Evolutionary conservation across 2,113 vertebrate species (phyloP), one percentile per base, ranked within the genome.

Genomic region (Xyliphius kryptos): DNA sequence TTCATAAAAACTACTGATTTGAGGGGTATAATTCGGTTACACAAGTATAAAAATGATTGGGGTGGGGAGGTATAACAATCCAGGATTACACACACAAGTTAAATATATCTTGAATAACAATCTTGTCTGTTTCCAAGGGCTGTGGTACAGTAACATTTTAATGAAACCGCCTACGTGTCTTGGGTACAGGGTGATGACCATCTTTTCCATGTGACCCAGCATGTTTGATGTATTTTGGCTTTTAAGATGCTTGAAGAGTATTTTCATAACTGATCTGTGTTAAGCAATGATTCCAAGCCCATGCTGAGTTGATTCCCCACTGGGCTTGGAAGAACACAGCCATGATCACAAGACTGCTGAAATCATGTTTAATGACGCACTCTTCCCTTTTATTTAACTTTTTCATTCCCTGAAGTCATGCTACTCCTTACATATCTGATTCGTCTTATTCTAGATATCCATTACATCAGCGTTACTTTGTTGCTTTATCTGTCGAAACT

Each of bases 131-230:
- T 14, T 9, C 40, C 19, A 55, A 15, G 26, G 13, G 37, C 47
- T 58, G 59, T 10, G 26, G 49, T 2, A 13, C 21, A 16, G n/a
- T 72, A 55, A 73, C 36, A 14, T 63, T 65, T 66, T 51, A 21
- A 65, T 74, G 73, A 74, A 69, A 48, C 46, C 62, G 53, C 51
- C 59, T 60, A 53, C 71, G 48, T 49, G 48, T 46, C 51, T 50
- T 55, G 44, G 67, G 52, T 41, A 44, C 32, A 48, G 50, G 15
- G 37, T 26, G 51, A 41, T 56, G 63, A 71, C 53, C 63, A 61
- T 38, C 56, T 62, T 69, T 53, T 36, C 62, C 54, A 54, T 58
- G 56, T 66, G 61, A 62, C 61, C 40, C 20, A 69, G 41, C 54
- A 7, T 69, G 68, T 66, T 26, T 51, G 17, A 71, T 62, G 53